phyloP scores from a whole-genome alignment of 2,113 vertebrate species.

The Pholis gunnellus region DNA sequence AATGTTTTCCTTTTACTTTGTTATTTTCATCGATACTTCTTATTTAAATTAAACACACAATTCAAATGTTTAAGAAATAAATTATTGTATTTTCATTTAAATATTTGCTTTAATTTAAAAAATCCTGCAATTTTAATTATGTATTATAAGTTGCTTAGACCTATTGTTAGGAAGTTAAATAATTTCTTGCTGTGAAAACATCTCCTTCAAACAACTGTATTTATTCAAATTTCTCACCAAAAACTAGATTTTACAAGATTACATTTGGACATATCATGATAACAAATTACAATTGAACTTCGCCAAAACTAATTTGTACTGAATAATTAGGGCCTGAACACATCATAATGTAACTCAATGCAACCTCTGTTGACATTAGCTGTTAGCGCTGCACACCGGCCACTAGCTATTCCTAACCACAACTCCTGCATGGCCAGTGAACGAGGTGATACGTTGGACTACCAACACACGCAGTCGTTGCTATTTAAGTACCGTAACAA shows the following conservation, averaged over 20 bases:
- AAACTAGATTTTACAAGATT: neutral
- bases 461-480: neutral
- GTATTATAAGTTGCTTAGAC: neutral
- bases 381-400: neutral
- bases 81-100: neutral
- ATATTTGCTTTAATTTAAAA: neutral
- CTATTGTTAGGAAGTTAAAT: too few species aligned
- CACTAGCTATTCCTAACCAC: neutral
- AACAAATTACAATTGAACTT: neutral
- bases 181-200: neutral
- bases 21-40: neutral
- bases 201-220: too few species aligned
- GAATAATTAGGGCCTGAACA: neutral
- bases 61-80: neutral
- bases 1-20: neutral
- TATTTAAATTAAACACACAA: neutral
- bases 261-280: neutral
- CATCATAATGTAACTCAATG: neutral
- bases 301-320: neutral
- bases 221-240: neutral
- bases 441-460: too few species aligned
- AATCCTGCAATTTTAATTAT: neutral
- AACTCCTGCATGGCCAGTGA: neutral
- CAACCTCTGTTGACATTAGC: neutral
- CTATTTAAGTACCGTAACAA: neutral